phyloP scores from a whole-genome alignment of 37 sponge, comb jelly and placozoan species.

The Axinella damicornis region DNA sequence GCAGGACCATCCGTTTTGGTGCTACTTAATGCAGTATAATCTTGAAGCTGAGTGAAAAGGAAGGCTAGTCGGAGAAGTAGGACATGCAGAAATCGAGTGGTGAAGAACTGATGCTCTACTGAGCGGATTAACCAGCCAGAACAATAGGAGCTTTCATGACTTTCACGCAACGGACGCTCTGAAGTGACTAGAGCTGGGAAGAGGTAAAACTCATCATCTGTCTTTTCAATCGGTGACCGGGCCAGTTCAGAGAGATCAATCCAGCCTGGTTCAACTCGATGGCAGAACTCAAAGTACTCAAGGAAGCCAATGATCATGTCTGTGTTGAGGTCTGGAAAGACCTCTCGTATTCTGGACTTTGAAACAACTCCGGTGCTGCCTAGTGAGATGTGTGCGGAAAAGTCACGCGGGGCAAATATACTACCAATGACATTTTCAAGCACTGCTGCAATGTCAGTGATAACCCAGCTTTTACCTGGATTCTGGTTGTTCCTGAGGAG shows the following conservation, averaged over 20 bases:
- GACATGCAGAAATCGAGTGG: conserved; percentile 27
- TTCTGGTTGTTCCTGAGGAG: background rate
- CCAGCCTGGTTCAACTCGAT: background rate
- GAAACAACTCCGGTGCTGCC: conserved; percentile 14
- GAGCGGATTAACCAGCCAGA: conserved; percentile 15
- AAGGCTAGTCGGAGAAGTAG: conserved; percentile 24
- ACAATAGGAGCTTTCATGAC: background rate
- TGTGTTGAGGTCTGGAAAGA: background rate
- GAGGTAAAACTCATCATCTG: conserved; percentile 5
- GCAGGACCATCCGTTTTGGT: background rate
- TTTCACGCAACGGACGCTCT: background rate
- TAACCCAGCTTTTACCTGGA: background rate
- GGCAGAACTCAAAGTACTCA: conserved; percentile 27
- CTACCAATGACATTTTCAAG: background rate
- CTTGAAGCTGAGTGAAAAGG: background rate
- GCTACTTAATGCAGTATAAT: background rate
- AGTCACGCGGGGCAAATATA: conserved; percentile 25
- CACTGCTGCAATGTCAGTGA: conserved; percentile 7
- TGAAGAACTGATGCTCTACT: background rate
- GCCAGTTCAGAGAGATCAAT: too few species aligned
- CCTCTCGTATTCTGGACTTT: background rate
- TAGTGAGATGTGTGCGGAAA: background rate
- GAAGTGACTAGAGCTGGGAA: conserved; percentile 22
- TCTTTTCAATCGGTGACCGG: background rate
- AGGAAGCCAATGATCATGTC: conserved; percentile 5